These are phyloP conservation scores for Notothenia coriiceps DNA, from an alignment of 2,113 vertebrate species.

Conservation along the genomic window DNA sequence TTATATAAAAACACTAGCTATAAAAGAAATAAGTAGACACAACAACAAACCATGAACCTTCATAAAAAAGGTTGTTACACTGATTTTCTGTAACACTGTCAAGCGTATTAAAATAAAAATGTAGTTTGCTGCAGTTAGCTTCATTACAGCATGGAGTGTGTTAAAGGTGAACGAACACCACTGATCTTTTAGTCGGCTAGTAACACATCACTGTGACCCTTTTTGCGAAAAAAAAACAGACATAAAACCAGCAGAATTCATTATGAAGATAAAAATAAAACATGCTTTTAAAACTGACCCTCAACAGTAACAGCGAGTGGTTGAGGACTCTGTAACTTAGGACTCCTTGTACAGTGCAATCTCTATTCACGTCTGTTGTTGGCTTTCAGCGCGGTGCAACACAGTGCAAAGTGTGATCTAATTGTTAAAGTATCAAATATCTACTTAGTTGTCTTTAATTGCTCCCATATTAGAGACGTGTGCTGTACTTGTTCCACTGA, in stretches of 20 bases:
- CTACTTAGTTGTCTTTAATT: conserved; percentile 24
- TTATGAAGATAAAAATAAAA: conserved; percentile 51
- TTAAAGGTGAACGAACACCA: conserved; percentile 25
- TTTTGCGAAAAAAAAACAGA: conserved; percentile 22
- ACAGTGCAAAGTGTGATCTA: conserved; percentile 56
- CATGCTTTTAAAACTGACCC: conserved; percentile 69
- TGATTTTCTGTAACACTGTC: conserved; percentile 58
- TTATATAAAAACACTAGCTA: conserved; percentile 68
- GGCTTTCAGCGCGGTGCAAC: no score
- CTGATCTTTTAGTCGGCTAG: conserved; percentile 36
- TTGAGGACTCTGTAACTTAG: conserved; percentile 40
- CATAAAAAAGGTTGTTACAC: conserved; percentile 56
- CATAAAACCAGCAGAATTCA: conserved; percentile 58
- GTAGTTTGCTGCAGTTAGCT: conserved; percentile 37
- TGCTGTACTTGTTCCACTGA: conserved; percentile 43
- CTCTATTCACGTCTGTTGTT: background rate
- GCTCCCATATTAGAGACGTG: conserved; percentile 46
- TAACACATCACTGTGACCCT: conserved; percentile 49
- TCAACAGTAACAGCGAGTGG: conserved; percentile 50
- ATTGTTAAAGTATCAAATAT: conserved; percentile 39
- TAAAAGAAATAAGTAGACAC: conserved; percentile 46
- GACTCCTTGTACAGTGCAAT: conserved; percentile 34
- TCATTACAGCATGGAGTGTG: conserved; percentile 52
- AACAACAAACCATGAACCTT: conserved; percentile 35
- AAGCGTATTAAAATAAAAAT: conserved; percentile 29